These are phyloP conservation scores for Ecliptopera silaceata DNA, from an alignment of 2,888 invertebrate species.

Conservation along the genomic window DNA sequence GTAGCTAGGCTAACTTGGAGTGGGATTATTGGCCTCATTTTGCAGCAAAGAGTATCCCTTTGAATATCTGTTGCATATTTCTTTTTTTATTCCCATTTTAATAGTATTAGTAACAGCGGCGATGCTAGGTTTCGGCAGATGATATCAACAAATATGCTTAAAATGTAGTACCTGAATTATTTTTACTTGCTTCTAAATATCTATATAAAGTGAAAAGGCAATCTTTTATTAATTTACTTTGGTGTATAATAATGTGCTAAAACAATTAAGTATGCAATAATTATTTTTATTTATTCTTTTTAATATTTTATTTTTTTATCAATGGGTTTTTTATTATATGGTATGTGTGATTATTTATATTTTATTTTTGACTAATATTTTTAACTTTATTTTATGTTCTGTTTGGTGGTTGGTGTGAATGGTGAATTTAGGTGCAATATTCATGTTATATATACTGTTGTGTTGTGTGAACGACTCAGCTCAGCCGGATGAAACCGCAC, in stretches of 20 bases:
- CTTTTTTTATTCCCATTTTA: no score
- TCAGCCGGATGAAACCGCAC: conserved; percentile 78
- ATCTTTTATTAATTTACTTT: no score
- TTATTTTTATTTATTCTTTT: background rate
- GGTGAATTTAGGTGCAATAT: conserved; percentile 79
- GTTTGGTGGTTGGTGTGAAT: conserved; percentile 78
- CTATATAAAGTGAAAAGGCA: no score
- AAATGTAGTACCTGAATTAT: no score
- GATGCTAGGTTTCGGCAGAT: no score
- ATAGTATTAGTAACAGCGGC: no score
- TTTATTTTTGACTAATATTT: conserved; percentile 43
- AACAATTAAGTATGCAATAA: no score
- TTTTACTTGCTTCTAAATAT: no score
- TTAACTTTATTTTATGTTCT: conserved; percentile 75
- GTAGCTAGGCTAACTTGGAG: background rate
- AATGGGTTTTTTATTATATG: background rate
- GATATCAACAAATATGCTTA: no score
- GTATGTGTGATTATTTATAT: conserved; percentile 21
- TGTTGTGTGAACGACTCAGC: conserved; percentile 82
- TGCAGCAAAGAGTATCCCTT: no score
- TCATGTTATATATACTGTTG: conserved; percentile 83
- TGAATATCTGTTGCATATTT: no score
- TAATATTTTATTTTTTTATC: background rate
- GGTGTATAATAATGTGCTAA: no score
- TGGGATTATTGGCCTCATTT: background rate